A percentile compares a stretch with the other conserved stretches of the same genome.
Evolutionary conservation across 2,797 vertebrate species (phyloP).

Genomic region (Spheniscus humboldti): DNA sequence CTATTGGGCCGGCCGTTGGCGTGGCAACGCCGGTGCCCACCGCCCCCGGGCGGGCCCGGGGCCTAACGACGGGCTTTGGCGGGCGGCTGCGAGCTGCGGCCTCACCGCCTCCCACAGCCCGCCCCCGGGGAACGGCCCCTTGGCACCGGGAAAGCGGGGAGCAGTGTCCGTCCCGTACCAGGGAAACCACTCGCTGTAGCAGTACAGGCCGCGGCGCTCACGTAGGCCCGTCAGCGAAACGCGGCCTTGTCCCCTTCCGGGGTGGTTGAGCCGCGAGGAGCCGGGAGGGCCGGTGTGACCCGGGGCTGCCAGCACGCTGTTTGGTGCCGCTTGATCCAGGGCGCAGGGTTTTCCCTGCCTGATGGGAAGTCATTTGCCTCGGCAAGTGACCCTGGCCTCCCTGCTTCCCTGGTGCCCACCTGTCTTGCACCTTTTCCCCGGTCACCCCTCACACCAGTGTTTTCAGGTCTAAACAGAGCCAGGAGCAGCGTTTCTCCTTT

Average conservation of each 20-base stretch:
- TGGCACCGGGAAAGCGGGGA: background rate
- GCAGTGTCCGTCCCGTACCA: accelerated
- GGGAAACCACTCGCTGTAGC: no score
- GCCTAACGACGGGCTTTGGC: accelerated
- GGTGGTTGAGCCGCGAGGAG: background rate
- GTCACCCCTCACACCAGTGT: accelerated
- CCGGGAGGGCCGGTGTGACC: background rate
- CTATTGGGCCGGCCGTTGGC: background rate
- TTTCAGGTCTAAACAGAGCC: background rate
- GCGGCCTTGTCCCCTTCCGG: background rate
- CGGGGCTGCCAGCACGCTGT: background rate
- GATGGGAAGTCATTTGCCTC: background rate
- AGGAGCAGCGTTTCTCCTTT: background rate
- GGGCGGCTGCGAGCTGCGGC: background rate
- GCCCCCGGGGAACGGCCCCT: background rate
- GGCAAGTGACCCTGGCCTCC: background rate
- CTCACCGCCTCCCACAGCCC: accelerated
- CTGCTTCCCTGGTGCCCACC: accelerated
- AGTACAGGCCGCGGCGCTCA: background rate
- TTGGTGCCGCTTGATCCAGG: background rate
- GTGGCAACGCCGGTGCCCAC: background rate
- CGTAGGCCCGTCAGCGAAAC: background rate
- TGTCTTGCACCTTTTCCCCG: accelerated
- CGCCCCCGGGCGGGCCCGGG: background rate
- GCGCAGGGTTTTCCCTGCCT: no score